These are phyloP conservation scores for Hexactinellida sp. DNA, from an alignment of 37 sponge, comb jelly and placozoan species.

Conservation along the genomic window DNA sequence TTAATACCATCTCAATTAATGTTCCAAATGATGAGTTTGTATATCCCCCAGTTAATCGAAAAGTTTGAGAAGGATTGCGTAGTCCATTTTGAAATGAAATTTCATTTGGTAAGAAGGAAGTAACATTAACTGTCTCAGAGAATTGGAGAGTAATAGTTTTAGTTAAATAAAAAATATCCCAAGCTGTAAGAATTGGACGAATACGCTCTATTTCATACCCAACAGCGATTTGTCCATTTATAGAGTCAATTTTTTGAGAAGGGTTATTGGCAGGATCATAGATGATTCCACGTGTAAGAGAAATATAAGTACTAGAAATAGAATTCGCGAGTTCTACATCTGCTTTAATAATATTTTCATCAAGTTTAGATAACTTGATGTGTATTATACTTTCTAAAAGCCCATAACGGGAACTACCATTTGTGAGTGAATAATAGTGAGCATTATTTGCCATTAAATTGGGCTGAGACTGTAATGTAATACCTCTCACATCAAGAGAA, in stretches of 20 bases:
- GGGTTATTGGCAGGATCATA: constrained; percentile 36
- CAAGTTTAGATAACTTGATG: constrained; percentile 38
- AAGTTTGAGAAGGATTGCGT: constrained; percentile 21
- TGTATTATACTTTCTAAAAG: not conserved
- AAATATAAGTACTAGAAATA: constrained; percentile 38
- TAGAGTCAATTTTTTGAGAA: constrained; percentile 22
- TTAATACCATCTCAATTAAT: constrained; percentile 33
- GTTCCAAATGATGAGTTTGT: constrained; percentile 24
- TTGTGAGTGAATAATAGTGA: constrained; percentile 31
- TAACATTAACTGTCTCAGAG: constrained; percentile 52
- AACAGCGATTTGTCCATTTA: constrained; percentile 23
- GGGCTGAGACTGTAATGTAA: not conserved
- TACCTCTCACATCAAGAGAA: not conserved
- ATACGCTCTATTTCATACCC: constrained; percentile 33
- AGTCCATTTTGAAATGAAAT: constrained; percentile 35
- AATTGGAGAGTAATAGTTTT: constrained; percentile 48
- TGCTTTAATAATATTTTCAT: constrained; percentile 50
- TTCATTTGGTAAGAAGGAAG: constrained; percentile 37
- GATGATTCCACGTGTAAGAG: constrained; percentile 21
- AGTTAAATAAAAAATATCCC: constrained; percentile 41
- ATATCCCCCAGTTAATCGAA: constrained; percentile 51
- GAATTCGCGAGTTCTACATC: constrained; percentile 36
- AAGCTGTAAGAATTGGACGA: constrained; percentile 33
- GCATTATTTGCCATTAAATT: not conserved
- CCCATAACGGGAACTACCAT: not conserved